Evolutionary conservation across 2,113 vertebrate species (phyloP).

Genomic region (Malurus cyaneus): DNA sequence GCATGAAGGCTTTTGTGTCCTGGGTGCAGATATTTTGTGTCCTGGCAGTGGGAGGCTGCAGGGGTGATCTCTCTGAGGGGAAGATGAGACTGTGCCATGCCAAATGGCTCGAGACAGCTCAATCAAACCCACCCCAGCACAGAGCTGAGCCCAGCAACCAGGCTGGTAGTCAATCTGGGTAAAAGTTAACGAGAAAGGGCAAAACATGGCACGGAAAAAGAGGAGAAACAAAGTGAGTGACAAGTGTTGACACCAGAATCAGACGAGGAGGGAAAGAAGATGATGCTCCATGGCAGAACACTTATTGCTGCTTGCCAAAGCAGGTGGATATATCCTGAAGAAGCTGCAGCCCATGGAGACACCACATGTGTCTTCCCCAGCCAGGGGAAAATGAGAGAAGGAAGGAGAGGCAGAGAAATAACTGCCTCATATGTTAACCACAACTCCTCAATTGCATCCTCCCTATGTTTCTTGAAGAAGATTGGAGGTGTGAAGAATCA

Average conservation of each 20-base stretch:
- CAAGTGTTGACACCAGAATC: background rate
- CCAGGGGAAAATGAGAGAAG: background rate
- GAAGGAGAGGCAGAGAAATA: background rate
- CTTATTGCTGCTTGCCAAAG: background rate
- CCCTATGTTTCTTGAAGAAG: background rate
- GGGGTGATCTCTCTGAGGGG: background rate
- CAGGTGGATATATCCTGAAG: background rate
- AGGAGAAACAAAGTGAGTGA: background rate
- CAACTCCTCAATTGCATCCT: background rate
- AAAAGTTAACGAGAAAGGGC: background rate
- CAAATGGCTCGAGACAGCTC: background rate
- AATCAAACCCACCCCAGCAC: background rate
- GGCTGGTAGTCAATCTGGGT: rapidly evolving
- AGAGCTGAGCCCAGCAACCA: background rate
- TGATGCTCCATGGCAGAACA: background rate
- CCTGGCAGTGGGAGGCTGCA: background rate
- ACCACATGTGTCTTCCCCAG: background rate
- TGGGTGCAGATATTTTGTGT: background rate
- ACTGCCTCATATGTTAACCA: too few species aligned
- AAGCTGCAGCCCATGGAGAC: background rate
- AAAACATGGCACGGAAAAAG: background rate
- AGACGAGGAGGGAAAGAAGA: background rate
- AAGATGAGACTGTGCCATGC: background rate
- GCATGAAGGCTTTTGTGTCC: background rate
- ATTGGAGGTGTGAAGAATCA: rapidly evolving